Evolutionary conservation across 2,113 vertebrate species (phyloP).

Genomic region (Prochilodus magdalenae): DNA sequence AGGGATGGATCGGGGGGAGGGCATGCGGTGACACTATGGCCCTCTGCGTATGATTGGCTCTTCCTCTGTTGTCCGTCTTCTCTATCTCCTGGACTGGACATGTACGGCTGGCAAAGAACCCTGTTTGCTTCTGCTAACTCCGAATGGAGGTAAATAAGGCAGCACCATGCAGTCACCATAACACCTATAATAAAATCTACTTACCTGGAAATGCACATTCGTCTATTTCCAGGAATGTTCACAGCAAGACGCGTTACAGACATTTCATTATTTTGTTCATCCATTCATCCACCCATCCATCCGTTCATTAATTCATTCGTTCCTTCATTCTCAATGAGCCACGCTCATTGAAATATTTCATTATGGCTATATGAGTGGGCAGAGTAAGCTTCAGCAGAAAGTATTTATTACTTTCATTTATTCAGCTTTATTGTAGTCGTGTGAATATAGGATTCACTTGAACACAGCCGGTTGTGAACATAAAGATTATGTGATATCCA

Average conservation of each 20-base stretch:
- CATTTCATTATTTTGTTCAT: no score
- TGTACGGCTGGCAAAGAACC: conserved; percentile 5
- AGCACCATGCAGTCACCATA: not conserved
- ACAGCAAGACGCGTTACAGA: not conserved
- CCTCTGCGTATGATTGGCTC: not conserved
- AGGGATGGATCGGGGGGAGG: conserved; percentile 46
- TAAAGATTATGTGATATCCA: no score
- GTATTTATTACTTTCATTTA: no score
- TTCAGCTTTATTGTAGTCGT: no score
- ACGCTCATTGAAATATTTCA: no score
- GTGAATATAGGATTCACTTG: no score
- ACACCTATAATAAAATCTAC: not conserved
- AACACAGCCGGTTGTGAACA: no score
- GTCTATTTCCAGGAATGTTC: not conserved
- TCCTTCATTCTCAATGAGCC: not conserved
- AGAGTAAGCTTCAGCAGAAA: no score
- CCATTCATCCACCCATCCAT: no score
- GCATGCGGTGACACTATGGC: conserved; percentile 52
- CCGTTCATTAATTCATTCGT: not conserved
- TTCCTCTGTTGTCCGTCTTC: conserved; percentile 43
- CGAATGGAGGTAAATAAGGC: not conserved
- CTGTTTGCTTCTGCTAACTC: conserved; percentile 6
- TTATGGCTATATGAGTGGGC: no score
- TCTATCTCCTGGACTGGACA: not conserved
- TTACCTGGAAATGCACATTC: not conserved